phyloP scores from a whole-genome alignment of 2,113 vertebrate genomes.

The Oostethus manadensis region DNA sequence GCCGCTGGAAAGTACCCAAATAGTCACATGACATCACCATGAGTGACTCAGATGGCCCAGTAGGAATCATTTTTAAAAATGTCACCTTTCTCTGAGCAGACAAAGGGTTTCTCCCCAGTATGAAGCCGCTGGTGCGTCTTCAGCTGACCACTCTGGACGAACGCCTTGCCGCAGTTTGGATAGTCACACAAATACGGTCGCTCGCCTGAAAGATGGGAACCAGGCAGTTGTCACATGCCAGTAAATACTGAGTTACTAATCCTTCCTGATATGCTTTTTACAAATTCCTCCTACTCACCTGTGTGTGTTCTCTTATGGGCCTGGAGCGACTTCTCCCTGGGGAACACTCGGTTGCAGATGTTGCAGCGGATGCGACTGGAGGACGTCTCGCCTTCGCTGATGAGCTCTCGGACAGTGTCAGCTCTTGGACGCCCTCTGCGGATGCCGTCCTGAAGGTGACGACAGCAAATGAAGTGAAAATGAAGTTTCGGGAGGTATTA shows the following conservation, averaged over 20 bases:
- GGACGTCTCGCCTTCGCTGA: constrained; percentile 90
- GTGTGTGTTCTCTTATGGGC: constrained; percentile 97
- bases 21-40: background rate
- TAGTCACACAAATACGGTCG: constrained; percentile 96
- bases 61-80: background rate
- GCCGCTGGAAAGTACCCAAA: constrained; percentile 24
- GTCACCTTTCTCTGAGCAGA: constrained; percentile 93
- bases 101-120: constrained; percentile 96
- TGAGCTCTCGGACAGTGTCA: constrained; percentile 90
- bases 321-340: constrained; percentile 93
- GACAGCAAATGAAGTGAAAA: background rate
- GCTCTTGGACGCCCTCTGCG: constrained; percentile 89
- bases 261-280: background rate
- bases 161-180: constrained; percentile 94
- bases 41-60: background rate
- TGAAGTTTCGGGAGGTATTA: too few relatives aligned
- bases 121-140: constrained; percentile 98
- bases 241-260: background rate
- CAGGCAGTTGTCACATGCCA: background rate
- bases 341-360: constrained; percentile 95
- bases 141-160: constrained; percentile 96
- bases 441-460: constrained; percentile 78
- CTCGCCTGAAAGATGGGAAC: constrained; percentile 76
- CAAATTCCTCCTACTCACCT: constrained; percentile 65
- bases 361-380: constrained; percentile 96